These are phyloP conservation scores for Ceratina calcarata DNA, from an alignment of 1,140 invertebrate species.

Conservation along the genomic window DNA sequence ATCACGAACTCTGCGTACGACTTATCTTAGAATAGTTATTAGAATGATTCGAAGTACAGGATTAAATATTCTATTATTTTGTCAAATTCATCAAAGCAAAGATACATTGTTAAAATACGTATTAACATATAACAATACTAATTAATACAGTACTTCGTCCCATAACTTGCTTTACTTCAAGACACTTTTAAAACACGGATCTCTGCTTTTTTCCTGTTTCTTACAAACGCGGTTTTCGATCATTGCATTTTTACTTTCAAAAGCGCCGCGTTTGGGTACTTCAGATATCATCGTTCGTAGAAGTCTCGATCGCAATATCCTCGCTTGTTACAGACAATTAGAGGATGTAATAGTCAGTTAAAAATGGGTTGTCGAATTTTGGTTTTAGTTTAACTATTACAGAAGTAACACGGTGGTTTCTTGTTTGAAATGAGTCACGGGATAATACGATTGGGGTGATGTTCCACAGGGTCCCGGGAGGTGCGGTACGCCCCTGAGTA, in stretches of 20 bases:
- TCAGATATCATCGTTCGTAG: background rate
- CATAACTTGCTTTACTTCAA: background rate
- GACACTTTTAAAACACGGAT: background rate
- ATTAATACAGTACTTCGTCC: background rate
- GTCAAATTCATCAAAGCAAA: background rate
- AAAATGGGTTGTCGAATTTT: background rate
- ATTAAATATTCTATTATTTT: too few relatives aligned
- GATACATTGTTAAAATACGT: background rate
- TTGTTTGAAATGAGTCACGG: background rate
- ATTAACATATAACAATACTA: background rate
- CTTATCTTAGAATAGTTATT: too few relatives aligned
- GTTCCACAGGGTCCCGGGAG: slow-evolving; percentile 11
- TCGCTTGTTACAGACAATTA: background rate
- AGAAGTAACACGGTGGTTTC: background rate
- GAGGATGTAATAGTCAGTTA: background rate
- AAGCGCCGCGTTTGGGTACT: slow-evolving; percentile 37
- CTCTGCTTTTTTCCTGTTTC: slow-evolving; percentile 4
- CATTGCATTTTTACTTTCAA: slow-evolving; percentile 47
- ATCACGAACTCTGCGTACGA: too few relatives aligned
- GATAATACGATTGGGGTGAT: background rate
- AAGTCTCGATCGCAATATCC: background rate
- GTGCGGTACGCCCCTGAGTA: slow-evolving; percentile 33
- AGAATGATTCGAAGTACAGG: too few relatives aligned
- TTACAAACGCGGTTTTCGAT: slow-evolving; percentile 2
- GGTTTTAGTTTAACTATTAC: background rate